Percentiles rank a stretch among this genome's conserved stretches.
Evolutionary conservation across 1,140 invertebrate genomes (phyloP).

Genomic region (Dreissena polymorpha): DNA sequence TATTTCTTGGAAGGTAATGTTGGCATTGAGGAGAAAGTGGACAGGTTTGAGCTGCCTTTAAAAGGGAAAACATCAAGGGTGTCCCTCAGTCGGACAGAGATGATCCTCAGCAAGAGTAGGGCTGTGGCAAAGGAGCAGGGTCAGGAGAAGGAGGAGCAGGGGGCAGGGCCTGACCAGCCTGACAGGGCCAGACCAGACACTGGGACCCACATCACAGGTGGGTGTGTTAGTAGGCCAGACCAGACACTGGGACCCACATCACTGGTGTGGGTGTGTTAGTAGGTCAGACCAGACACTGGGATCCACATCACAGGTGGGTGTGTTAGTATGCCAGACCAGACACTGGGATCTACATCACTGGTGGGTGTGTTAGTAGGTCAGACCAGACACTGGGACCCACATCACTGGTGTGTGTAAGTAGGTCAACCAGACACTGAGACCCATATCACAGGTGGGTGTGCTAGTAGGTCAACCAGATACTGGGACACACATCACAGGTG

Average conservation of each 20-base stretch:
- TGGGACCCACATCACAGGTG: conserved; percentile 31
- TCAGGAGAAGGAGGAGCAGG: not conserved
- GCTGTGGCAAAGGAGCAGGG: conserved; percentile 30
- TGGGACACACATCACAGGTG: no score
- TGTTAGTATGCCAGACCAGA: no score
- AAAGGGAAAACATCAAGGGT: conserved; percentile 6
- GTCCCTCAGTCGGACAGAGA: conserved; percentile 43
- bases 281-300: no score
- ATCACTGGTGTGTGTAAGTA: not conserved
- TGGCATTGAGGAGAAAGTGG: not conserved
- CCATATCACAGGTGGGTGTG: no score
- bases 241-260: not conserved
- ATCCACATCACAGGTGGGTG: no score
- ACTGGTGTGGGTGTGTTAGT: not conserved
- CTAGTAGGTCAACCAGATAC: no score
- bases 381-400: not conserved
- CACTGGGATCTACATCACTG: no score
- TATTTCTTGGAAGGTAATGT: no score
- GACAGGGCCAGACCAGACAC: conserved; percentile 6
- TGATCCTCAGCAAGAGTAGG: conserved; percentile 50
- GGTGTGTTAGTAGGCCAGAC: not conserved
- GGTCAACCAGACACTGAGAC: no score
- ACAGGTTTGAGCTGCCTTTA: conserved; percentile 9
- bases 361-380: no score
- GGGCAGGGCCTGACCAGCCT: not conserved